Evolutionary conservation across 2,113 vertebrate genomes (phyloP), one percentile per base, ranked within the genome.

Genomic region (Passer montanus): DNA sequence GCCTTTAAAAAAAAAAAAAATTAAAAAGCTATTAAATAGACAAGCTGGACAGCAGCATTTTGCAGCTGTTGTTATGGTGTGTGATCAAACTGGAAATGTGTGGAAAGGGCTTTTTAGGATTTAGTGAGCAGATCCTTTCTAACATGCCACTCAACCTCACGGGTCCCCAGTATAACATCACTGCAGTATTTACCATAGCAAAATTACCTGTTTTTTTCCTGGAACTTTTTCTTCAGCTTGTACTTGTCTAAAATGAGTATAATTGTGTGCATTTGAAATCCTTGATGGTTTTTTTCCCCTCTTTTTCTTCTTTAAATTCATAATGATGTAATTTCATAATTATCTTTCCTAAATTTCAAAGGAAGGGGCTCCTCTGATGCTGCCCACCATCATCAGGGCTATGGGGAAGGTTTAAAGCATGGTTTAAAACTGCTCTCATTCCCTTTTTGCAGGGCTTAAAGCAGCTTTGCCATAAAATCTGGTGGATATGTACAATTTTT

Each of bases 231-330:
- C 11, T 16, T 59, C 55, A 41, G 43, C 3, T 30, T 23, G 10
- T 7, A 3, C 4, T 7, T 52, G 12, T 49, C 30, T 77, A 39
- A 84, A 81, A 33, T 5, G 4, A 52, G 3, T 60, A 21, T 23
- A 76, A 28, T 24, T 39, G 8, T 13, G 17, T 58, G 31, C 28
- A 9, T 56, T 84, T 35, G 6, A 73, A 91, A 73, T 60, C 16
- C 14, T 64, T 46, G 8, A 56, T 72, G 35, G 7, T 37, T 37
- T 3, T 13, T 13, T 8, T 5, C 2, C 1, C 4, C 3, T 17
- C 13, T n/a, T 74, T 35, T 39, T 10, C 6, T n/a, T 33, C n/a
- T 70, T 75, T 55, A 30, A 15, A 33, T 91, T 43, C 33, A 3
- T 56, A 39, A 60, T 35, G 8, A 73, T 66, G 18, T 35, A 11